phyloP scores from a whole-genome alignment of 2,797 vertebrate species.

The Anniella stebbinsi region DNA sequence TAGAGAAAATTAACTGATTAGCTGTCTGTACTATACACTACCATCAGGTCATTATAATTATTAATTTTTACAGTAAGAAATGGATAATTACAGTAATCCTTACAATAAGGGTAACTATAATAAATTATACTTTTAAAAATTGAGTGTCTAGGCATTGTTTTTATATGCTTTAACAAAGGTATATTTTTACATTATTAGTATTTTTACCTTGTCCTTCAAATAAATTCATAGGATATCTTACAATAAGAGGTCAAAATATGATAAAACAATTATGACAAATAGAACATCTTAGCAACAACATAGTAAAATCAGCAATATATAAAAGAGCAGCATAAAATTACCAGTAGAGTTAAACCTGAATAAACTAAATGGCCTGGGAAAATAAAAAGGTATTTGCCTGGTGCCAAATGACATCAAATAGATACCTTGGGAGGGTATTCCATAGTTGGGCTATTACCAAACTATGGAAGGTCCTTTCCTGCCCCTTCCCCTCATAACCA shows the following conservation, averaged over 20 bases:
- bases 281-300: background rate
- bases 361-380: background rate
- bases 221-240: background rate
- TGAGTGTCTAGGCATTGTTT: background rate
- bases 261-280: background rate
- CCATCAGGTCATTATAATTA: background rate
- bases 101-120: background rate
- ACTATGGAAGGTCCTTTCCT: background rate
- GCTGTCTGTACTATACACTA: background rate
- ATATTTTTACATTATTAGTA: background rate
- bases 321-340: background rate
- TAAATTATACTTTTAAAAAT: background rate
- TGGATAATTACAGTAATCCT: background rate
- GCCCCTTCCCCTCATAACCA: background rate
- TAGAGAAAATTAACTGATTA: background rate
- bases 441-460: background rate
- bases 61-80: background rate
- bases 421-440: background rate
- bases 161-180: background rate
- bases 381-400: background rate
- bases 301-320: background rate
- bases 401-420: background rate
- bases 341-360: background rate
- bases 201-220: background rate
- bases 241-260: background rate